Evolutionary conservation across 2,797 vertebrate genomes (phyloP), one percentile per base, ranked within the genome.

Genomic region (Ispidina lecontei): DNA sequence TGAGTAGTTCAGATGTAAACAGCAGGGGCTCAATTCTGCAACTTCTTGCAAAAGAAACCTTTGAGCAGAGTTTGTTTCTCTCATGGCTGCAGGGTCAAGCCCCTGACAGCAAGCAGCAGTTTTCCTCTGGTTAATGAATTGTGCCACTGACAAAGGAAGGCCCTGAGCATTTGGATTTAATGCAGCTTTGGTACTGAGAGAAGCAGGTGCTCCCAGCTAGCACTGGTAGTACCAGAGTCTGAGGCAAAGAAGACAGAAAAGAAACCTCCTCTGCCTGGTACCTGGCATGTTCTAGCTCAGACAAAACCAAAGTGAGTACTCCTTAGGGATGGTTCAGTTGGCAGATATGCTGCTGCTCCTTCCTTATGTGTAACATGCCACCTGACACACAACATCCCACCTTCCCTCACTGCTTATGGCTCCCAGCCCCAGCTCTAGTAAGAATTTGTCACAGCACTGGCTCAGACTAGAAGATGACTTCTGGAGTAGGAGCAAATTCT

Each of bases 91-190:
- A 96, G 41, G 44, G 84, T 75, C 44, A 71, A 54, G 65, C 68
- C 78, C 58, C 39, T 70, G 49, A 71, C 14, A 58, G 78, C 94
- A 33, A 96, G 84, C 90, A 96, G 87, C 85, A 60, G 62, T 76
- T 94, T 52, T 70, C 78, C 49, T 67, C 84, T 74, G 67, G 62
- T 77, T 81, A 58, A 59, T 58, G 26, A 89, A 58, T 83, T 81
- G 54, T 75, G 69, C 73, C 71, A 68, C 86, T 75, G 67, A 77
- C 41, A 65, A 79, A 78, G 25, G 37, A 85, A 93, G 69, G 71
- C 82, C 90, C 76, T 95, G 95, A 96, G 87, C 87, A 47, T 93
- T 89, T 58, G 65, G 16, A 72, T 49, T 72, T 90, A 90, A 75
- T 65, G 47, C 72, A 91, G 2, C 82, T 95, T 96, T 95, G 93